A percentile compares a stretch with the other conserved stretches of the same genome.
Conservation (phyloP, 2,888 invertebrate species). For the Caradrina clavipalpis region DNA sequence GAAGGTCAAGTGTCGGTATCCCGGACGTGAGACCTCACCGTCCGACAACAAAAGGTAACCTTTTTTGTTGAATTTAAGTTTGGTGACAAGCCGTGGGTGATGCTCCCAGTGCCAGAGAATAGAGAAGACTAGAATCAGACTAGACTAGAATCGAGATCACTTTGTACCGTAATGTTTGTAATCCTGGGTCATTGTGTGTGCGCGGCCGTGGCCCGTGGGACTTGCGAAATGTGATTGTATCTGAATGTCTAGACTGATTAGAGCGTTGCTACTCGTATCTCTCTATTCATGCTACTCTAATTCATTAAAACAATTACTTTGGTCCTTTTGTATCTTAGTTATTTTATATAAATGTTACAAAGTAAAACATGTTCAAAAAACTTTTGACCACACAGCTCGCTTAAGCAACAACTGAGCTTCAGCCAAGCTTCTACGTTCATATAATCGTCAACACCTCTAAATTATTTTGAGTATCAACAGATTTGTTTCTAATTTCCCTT, state of each 20-base stretch:
- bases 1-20: conserved; percentile 89
- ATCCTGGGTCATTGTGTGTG: conserved; percentile 32
- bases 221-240: conserved; percentile 45
- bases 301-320: neutral
- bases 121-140: too few species aligned
- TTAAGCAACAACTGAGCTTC: conserved; percentile 31
- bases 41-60: conserved; percentile 79
- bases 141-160: conserved; percentile 33
- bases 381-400: neutral
- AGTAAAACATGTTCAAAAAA: neutral
- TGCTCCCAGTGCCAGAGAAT: conserved; percentile 58
- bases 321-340: neutral
- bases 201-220: conserved; percentile 20
- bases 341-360: neutral
- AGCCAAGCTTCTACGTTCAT: conserved; percentile 33
- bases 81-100: conserved; percentile 82
- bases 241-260: conserved; percentile 28
- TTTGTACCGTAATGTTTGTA: conserved; percentile 32
- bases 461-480: conserved; percentile 70
- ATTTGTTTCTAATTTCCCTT: conserved; percentile 73
- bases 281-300: neutral
- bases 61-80: conserved; percentile 77
- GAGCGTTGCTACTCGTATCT: conserved; percentile 5
- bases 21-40: conserved; percentile 84
- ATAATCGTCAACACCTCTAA: conserved; percentile 48